These are phyloP conservation scores for Shinisaurus crocodilurus DNA, from an alignment of 2,113 vertebrate genomes.

Conservation along the genomic window DNA sequence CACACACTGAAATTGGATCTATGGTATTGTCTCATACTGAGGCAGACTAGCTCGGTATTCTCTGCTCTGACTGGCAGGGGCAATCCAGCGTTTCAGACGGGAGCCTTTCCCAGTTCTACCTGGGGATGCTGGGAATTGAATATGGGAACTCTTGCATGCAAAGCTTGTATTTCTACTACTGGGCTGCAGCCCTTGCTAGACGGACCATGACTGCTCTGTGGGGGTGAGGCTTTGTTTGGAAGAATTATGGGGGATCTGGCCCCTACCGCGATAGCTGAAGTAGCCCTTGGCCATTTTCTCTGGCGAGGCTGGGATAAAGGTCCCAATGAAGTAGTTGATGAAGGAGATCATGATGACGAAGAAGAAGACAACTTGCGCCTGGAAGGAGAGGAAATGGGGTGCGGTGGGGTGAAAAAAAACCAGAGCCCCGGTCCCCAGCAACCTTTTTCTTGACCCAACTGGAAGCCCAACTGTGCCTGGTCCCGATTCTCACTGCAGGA, in stretches of 20 bases:
- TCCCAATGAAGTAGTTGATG: constrained; percentile 76
- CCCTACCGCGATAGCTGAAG: constrained; percentile 75
- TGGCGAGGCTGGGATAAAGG: constrained; percentile 64
- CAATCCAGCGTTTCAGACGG: neutral
- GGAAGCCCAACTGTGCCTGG: neutral
- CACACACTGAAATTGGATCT: no score
- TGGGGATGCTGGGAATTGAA: neutral
- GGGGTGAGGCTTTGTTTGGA: neutral
- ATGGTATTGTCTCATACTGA: no score
- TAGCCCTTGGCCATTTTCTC: constrained; percentile 75
- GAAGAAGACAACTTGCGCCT: constrained; percentile 81
- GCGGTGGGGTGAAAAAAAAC: neutral
- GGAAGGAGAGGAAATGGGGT: neutral
- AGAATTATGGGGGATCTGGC: no score
- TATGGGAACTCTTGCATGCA: neutral
- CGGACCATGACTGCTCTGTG: no score
- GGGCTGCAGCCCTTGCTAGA: neutral
- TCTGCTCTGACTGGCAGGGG: neutral
- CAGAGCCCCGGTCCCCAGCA: neutral
- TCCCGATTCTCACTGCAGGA: neutral
- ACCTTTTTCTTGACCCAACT: neutral
- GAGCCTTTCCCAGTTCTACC: neutral
- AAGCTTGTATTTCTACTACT: no score
- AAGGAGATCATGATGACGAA: constrained; percentile 77
- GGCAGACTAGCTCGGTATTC: no score